phyloP scores from a whole-genome alignment of 1,140 invertebrate species.

The Drosophila nebulosa region DNA sequence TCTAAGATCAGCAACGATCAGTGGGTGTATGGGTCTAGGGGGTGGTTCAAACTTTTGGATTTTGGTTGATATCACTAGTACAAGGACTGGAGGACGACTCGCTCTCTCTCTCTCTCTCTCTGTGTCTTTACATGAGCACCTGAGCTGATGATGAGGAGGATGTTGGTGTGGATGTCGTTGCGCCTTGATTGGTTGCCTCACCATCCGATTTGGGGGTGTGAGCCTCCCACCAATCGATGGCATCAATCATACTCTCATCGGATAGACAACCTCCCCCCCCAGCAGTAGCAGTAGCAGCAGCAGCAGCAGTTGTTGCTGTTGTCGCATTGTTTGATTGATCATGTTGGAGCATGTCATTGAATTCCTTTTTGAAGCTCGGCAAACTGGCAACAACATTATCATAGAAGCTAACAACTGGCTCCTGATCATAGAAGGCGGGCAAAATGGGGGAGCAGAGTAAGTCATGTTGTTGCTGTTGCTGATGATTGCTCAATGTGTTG shows the following conservation, averaged over 20 bases:
- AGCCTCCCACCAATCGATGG: slow-evolving; percentile 82
- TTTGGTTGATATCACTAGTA: slow-evolving; percentile 60
- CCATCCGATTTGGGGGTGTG: slow-evolving; percentile 78
- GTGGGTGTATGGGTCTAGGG: no score
- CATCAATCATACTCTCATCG: slow-evolving; percentile 81
- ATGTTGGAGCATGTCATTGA: slow-evolving; percentile 73
- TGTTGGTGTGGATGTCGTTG: not conserved
- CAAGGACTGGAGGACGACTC: slow-evolving; percentile 25
- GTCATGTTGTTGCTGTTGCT: slow-evolving; percentile 27
- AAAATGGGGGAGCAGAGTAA: slow-evolving; percentile 44
- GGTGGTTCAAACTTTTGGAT: slow-evolving; percentile 1
- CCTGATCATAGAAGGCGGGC: slow-evolving; percentile 67
- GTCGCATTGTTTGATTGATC: slow-evolving; percentile 51
- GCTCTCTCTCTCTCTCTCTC: not conserved
- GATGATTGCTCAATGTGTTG: slow-evolving; percentile 18
- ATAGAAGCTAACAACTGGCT: slow-evolving; percentile 58
- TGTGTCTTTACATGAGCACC: slow-evolving; percentile 17
- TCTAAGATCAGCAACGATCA: no score
- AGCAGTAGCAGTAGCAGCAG: no score
- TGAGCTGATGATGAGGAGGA: not conserved
- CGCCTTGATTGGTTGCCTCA: not conserved
- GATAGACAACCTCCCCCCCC: slow-evolving; percentile 63
- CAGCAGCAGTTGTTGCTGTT: no score
- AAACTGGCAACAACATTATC: slow-evolving; percentile 60
- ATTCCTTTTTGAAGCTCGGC: slow-evolving; percentile 74